Evolutionary conservation across 2,888 invertebrate species (phyloP), one percentile per base, ranked within the genome.

Genomic region (Brachyptera risi): DNA sequence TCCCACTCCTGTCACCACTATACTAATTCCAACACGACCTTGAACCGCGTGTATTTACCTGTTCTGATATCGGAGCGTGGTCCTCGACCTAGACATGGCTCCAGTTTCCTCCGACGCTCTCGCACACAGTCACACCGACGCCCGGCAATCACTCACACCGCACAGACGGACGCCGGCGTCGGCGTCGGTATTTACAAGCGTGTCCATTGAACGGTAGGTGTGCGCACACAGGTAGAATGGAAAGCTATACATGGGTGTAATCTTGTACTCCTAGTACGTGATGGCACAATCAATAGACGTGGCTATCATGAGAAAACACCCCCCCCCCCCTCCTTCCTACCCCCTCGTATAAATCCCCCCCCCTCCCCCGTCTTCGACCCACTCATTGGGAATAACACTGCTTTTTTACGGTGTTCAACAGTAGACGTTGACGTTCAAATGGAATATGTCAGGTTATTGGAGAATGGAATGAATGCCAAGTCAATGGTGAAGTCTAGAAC

Each of bases 231-330:
- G n/a, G n/a, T 21, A 44, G 23, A 17, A 31, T 44, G 9, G 26
- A 31, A 17, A 27, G 49, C 51, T 31, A 26, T 21, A n/a, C 38
- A 47, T n/a, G 19, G 24, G 49, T 26, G n/a, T 24, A 44, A 37
- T 49, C 24, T 19, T 19, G 59, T n/a, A n/a, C 35, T 23, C 58
- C 50, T 23, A 15, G 61, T 26, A 62, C 62, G 15, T 5, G 23
- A 21, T 62, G 62, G 58, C 38, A 62, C 62, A 62, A 62, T 62
- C 62, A 62, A 62, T 62, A 61, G 50, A n/a, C n/a, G n/a, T n/a
- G n/a, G n/a, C n/a, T n/a, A n/a, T n/a, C n/a, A n/a, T n/a, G n/a
- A n/a, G n/a, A n/a, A n/a, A n/a, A n/a, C n/a, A n/a, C n/a, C n/a
- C n/a, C n/a, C n/a, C n/a, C n/a, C n/a, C n/a, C n/a, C n/a, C n/a